These are phyloP conservation scores for Acronicta alni DNA, from an alignment of 2,888 invertebrate genomes.

Conservation along the genomic window DNA sequence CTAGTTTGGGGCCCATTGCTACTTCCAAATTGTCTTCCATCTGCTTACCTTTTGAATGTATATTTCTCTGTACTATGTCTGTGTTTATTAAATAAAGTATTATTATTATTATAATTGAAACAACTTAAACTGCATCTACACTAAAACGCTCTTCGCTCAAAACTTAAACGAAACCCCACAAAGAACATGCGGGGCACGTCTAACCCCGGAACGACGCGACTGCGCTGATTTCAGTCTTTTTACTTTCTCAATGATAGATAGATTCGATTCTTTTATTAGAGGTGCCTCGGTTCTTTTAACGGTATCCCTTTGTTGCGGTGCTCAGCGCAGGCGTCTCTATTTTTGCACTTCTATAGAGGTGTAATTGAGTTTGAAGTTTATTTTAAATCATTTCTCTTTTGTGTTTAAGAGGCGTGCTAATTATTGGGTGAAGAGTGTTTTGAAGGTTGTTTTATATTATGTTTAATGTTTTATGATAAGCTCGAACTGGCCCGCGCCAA, in stretches of 20 bases:
- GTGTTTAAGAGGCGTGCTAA: background rate
- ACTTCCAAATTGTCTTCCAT: no score
- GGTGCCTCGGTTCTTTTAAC: conserved; percentile 68
- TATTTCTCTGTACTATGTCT: no score
- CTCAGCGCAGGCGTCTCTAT: conserved; percentile 38
- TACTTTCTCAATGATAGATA: conserved; percentile 78
- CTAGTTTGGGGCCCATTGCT: no score
- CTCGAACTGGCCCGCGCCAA: no score
- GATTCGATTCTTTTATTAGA: conserved; percentile 82
- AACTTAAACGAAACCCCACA: conserved; percentile 45
- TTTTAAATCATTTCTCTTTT: conserved; percentile 35
- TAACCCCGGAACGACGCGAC: conserved; percentile 71
- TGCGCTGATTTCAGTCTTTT: conserved; percentile 81
- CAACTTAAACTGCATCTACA: background rate
- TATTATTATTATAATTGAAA: no score
- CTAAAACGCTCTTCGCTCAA: conserved; percentile 37
- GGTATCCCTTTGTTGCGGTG: conserved; percentile 70
- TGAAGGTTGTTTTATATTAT: no score
- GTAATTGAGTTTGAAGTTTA: conserved; percentile 62
- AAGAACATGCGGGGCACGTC: conserved; percentile 81
- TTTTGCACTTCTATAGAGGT: conserved; percentile 55
- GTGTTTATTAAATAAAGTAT: no score
- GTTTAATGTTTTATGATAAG: no score
- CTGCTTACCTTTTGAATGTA: no score
- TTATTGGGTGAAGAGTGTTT: no score